These are phyloP conservation scores for Nyctibius grandis DNA, from an alignment of 2,797 vertebrate genomes.

Conservation along the genomic window DNA sequence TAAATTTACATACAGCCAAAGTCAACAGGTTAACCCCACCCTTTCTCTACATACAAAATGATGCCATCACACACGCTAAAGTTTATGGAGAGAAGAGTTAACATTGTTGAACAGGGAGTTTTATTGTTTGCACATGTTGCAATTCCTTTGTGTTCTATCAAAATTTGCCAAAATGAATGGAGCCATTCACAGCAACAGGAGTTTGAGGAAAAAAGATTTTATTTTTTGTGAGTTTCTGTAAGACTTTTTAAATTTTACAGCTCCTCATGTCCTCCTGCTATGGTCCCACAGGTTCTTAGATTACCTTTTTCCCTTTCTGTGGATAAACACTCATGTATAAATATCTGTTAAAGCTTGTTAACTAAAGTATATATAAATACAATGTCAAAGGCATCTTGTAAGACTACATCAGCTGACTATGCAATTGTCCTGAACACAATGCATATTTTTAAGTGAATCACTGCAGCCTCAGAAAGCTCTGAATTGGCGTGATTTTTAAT, in stretches of 20 bases:
- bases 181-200: background rate
- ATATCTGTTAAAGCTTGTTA: background rate
- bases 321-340: background rate
- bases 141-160: conserved; percentile 22
- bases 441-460: background rate
- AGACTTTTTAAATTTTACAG: background rate
- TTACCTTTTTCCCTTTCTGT: background rate
- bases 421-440: background rate
- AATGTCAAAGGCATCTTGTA: background rate
- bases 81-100: background rate
- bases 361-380: background rate
- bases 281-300: background rate
- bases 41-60: background rate
- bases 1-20: background rate
- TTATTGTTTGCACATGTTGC: conserved; percentile 31
- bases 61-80: background rate
- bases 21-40: background rate
- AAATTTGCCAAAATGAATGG: conserved; percentile 15
- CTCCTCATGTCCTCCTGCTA: background rate
- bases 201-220: background rate
- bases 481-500: background rate
- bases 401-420: background rate
- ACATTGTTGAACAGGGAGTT: background rate
- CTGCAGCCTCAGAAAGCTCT: background rate
- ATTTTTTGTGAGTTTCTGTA: background rate